Percentiles rank a stretch among this genome's conserved stretches.
These are phyloP conservation scores for Neopelma chrysocephalum DNA, from an alignment of 2,797 vertebrate genomes.

Conservation along the genomic window DNA sequence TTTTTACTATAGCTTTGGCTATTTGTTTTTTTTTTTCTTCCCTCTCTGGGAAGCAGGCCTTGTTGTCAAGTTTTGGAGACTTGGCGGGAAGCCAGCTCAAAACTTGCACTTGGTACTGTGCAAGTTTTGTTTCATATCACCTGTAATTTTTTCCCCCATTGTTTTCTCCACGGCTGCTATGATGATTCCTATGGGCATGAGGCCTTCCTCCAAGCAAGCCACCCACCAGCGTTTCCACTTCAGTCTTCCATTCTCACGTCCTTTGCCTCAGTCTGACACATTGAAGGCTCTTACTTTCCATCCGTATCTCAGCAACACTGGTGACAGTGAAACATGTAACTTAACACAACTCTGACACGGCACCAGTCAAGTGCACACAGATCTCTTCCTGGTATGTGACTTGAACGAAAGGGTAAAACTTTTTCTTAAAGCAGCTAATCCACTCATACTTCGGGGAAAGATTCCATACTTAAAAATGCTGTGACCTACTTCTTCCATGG, in stretches of 20 bases:
- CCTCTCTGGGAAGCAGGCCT: too few species aligned
- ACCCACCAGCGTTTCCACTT: not conserved
- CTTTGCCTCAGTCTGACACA: not conserved
- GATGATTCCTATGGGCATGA: not conserved
- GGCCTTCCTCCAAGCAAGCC: not conserved
- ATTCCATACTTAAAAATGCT: not conserved
- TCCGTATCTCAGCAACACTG: not conserved
- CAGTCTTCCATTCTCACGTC: not conserved
- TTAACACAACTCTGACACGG: not conserved
- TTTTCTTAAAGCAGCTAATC: not conserved
- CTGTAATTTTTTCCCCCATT: not conserved
- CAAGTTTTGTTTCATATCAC: not conserved
- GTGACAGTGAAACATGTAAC: not conserved
- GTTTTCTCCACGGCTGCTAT: not conserved
- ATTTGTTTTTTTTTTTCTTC: too few species aligned
- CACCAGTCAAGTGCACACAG: not conserved
- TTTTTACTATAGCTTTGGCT: too few species aligned
- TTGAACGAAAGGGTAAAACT: not conserved
- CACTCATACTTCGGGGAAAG: not conserved
- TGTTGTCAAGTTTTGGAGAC: too few species aligned
- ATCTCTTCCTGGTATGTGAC: not conserved
- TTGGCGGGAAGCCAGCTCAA: too few species aligned
- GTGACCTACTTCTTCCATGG: not conserved
- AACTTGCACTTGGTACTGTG: too few species aligned
- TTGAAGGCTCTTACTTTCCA: not conserved